Conservation (phyloP, 2,888 invertebrate genomes). For the Ditula angustiorana region DNA sequence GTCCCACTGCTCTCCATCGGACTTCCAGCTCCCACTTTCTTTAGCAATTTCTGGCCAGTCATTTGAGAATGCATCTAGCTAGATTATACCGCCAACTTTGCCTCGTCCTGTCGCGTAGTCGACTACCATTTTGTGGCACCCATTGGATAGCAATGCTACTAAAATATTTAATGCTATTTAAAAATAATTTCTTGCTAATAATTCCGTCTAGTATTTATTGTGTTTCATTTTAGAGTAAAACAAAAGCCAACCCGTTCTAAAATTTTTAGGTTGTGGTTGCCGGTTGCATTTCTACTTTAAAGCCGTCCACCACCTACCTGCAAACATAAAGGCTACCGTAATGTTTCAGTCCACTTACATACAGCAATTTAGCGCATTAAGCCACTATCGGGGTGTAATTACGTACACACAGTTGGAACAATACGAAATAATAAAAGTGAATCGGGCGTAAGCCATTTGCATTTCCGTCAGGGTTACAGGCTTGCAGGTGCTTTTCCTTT, state of each 20-base stretch:
- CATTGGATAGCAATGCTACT: no score
- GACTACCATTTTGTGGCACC: no score
- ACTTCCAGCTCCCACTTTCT: no score
- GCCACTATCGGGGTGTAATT: conserved; percentile 74
- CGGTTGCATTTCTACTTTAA: conserved; percentile 4
- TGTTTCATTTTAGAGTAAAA: background rate
- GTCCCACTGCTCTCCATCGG: no score
- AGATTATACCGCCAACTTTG: no score
- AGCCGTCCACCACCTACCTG: conserved; percentile 16
- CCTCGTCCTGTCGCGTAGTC: no score
- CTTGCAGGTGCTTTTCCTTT: conserved; percentile 63
- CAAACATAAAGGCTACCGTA: conserved; percentile 66
- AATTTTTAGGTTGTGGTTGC: background rate
- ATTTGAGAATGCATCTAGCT: no score
- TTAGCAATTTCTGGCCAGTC: no score
- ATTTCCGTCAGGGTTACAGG: conserved; percentile 62
- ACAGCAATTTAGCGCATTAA: conserved; percentile 76
- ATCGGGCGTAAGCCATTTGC: conserved; percentile 75
- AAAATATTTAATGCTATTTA: background rate
- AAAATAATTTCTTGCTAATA: background rate
- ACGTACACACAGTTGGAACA: conserved; percentile 65
- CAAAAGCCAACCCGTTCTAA: background rate
- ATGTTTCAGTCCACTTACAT: conserved; percentile 71
- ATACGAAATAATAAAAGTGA: conserved; percentile 78
- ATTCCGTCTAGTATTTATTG: background rate